These are phyloP conservation scores for Drosophila mojavensis DNA, from an alignment of 1,140 invertebrate genomes.

Conservation along the genomic window DNA sequence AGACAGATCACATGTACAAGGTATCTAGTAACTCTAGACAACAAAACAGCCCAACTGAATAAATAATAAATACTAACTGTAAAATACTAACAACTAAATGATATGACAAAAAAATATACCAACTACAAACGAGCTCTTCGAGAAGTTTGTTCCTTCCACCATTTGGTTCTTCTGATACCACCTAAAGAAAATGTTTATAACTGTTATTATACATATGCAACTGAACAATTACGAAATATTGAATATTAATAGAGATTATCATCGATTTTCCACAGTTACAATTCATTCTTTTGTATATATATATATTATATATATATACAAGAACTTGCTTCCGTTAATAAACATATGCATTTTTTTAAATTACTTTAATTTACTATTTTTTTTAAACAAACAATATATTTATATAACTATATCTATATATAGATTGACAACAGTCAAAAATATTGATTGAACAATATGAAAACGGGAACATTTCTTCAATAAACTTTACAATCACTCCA, in stretches of 20 bases:
- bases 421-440: too few species aligned
- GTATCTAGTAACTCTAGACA: constrained; percentile 12
- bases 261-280: constrained; percentile 68
- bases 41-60: constrained; percentile 32
- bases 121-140: constrained; percentile 3
- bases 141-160: constrained; percentile 67
- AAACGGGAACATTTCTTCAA: constrained; percentile 21
- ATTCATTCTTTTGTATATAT: constrained; percentile 8
- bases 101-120: not conserved
- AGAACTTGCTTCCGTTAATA: constrained; percentile 62
- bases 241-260: constrained; percentile 48
- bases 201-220: constrained; percentile 22
- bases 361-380: not conserved
- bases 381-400: not conserved
- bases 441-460: not conserved
- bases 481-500: constrained; percentile 7
- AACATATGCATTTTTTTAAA: constrained; percentile 58
- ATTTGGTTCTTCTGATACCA: constrained; percentile 74
- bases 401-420: not conserved
- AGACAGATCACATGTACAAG: constrained; percentile 23
- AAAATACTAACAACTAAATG: constrained; percentile 7
- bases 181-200: constrained; percentile 32
- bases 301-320: not conserved
- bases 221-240: constrained; percentile 23
- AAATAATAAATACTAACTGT: constrained; percentile 20